Evolutionary conservation across 2,797 vertebrate genomes (phyloP).

Genomic region (Acipenser ruthenus): DNA sequence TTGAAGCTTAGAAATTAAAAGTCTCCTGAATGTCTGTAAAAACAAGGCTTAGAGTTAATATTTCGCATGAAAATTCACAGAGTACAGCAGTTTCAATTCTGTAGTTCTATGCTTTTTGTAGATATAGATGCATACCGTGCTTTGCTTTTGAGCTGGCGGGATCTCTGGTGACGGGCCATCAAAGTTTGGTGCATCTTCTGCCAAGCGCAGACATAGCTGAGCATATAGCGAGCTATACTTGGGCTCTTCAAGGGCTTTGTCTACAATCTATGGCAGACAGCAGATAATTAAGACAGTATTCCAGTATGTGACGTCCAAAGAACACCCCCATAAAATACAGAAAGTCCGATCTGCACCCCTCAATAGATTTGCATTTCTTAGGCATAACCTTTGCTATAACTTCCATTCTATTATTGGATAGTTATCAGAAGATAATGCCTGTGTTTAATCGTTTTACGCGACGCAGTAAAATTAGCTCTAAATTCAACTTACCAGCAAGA

Average conservation of each 20-base stretch:
- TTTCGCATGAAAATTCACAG: not conserved
- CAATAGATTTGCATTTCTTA: constrained; percentile 11
- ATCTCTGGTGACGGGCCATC: constrained; percentile 94
- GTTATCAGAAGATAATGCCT: not conserved
- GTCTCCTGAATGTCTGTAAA: constrained; percentile 92
- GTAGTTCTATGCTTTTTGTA: rapidly evolving
- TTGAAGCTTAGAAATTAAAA: constrained; percentile 99
- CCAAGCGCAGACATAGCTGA: constrained; percentile 99
- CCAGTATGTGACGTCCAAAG: constrained; percentile 1
- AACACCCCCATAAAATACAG: not conserved
- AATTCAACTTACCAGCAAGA: constrained; percentile 86
- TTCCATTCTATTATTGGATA: not conserved
- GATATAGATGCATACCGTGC: constrained; percentile 72
- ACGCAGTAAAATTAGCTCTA: not conserved
- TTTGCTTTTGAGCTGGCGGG: constrained; percentile 97
- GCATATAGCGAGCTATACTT: constrained; percentile 99
- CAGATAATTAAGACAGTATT: not conserved
- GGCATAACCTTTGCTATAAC: not conserved
- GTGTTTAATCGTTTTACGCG: not conserved
- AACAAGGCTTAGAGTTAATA: not conserved
- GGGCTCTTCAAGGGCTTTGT: constrained; percentile 99
- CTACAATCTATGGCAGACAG: constrained; percentile 76
- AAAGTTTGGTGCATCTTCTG: constrained; percentile 99
- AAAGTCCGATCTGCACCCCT: constrained; percentile 7
- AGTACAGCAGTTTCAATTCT: not conserved